Conservation (phyloP, 2,888 invertebrate species). For the Himalopsyche kuldschensis region DNA sequence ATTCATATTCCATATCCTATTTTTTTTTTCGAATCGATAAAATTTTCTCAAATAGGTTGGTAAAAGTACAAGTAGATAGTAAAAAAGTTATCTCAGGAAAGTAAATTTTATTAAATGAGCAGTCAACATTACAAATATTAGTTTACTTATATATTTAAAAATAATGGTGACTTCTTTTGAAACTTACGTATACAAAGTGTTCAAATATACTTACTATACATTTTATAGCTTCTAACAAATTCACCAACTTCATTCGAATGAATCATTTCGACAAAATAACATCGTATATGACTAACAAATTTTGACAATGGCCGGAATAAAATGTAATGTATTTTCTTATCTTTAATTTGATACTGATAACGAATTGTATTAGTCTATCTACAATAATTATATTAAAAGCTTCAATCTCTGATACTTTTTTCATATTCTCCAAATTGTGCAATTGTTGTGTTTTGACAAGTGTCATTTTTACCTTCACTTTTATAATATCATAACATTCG, state of each 20-base stretch:
- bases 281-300: constrained; percentile 26
- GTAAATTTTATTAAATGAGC: too few relatives aligned
- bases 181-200: not conserved
- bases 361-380: not conserved
- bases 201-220: not conserved
- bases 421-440: not conserved
- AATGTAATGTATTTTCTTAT: constrained; percentile 48
- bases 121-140: too few relatives aligned
- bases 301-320: constrained; percentile 55
- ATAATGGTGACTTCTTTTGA: too few relatives aligned
- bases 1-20: too few relatives aligned
- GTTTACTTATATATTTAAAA: too few relatives aligned
- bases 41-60: too few relatives aligned
- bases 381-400: not conserved
- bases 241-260: not conserved
- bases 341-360: not conserved
- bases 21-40: too few relatives aligned
- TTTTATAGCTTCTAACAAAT: too few relatives aligned
- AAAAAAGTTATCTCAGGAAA: too few relatives aligned
- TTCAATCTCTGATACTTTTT: not conserved
- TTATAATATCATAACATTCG: not conserved
- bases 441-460: not conserved
- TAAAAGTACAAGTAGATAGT: too few relatives aligned
- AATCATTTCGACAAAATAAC: not conserved
- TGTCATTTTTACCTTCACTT: not conserved